These are phyloP conservation scores for Bombus cullumanus DNA, from an alignment of 1,140 invertebrate species.

Conservation along the genomic window DNA sequence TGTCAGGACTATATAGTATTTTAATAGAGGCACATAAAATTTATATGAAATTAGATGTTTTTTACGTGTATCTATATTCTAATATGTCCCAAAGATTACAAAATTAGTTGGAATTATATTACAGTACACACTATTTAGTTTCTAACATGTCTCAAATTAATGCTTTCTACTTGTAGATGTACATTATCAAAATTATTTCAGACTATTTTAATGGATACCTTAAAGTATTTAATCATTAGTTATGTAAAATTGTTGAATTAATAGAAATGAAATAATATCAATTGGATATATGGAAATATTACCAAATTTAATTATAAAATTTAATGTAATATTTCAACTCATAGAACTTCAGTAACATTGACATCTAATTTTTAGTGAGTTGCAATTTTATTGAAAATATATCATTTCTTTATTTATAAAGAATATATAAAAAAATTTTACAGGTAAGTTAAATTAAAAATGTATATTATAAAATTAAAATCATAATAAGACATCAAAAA, in stretches of 20 bases:
- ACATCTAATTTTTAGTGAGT: background rate
- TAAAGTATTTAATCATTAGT: conserved; percentile 23
- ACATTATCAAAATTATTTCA: background rate
- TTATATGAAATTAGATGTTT: conserved; percentile 36
- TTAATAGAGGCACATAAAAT: conserved; percentile 25
- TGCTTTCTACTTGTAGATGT: conserved; percentile 12
- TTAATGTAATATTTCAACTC: background rate
- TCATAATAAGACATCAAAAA: background rate
- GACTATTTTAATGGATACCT: background rate
- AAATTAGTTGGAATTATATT: conserved; percentile 30
- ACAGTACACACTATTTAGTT: conserved; percentile 2
- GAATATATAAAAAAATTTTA: background rate
- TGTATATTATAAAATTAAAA: conserved; percentile 29
- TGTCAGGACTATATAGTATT: conserved; percentile 29
- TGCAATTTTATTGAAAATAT: background rate
- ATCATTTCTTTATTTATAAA: background rate
- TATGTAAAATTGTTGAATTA: background rate
- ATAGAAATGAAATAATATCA: background rate
- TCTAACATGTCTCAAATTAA: background rate
- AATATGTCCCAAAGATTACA: conserved; percentile 32
- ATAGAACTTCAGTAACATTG: background rate
- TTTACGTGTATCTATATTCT: conserved; percentile 10
- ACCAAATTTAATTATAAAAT: background rate
- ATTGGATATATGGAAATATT: conserved; percentile 3
- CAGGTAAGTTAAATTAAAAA: conserved; percentile 41